phyloP scores from a whole-genome alignment of 2,888 invertebrate species.

The Smittia sp. region DNA sequence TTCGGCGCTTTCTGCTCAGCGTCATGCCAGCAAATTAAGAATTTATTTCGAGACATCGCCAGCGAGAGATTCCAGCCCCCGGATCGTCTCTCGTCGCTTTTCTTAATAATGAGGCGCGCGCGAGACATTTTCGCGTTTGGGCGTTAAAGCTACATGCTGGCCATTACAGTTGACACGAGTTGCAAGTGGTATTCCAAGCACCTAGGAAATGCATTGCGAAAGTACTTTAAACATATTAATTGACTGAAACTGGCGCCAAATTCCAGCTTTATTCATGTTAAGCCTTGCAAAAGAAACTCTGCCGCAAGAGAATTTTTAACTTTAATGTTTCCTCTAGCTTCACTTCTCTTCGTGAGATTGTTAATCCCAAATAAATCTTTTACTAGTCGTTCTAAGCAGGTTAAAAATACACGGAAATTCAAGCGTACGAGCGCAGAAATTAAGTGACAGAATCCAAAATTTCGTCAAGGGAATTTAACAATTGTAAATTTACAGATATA shows the following conservation, averaged over 20 bases:
- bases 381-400: no score
- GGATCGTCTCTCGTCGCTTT: conserved; percentile 1
- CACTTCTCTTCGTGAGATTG: no score
- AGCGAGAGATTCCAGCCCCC: conserved; percentile 14
- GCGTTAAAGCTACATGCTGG: conserved; percentile 37
- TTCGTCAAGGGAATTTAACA: no score
- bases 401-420: no score
- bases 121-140: conserved; percentile 16
- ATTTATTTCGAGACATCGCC: background rate
- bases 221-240: conserved; percentile 6
- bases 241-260: conserved; percentile 24
- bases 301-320: no score
- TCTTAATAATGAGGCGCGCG: background rate
- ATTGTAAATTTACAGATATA: no score
- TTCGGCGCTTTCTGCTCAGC: background rate
- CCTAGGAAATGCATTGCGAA: conserved; percentile 9
- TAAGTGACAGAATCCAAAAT: no score
- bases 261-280: background rate
- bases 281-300: background rate
- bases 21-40: background rate
- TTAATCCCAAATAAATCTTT: no score
- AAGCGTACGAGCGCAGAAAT: no score
- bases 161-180: conserved; percentile 38
- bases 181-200: conserved; percentile 33
- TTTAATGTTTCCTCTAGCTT: no score